Conservation (phyloP, 2,888 invertebrate genomes). For the Diarsia mendica region DNA sequence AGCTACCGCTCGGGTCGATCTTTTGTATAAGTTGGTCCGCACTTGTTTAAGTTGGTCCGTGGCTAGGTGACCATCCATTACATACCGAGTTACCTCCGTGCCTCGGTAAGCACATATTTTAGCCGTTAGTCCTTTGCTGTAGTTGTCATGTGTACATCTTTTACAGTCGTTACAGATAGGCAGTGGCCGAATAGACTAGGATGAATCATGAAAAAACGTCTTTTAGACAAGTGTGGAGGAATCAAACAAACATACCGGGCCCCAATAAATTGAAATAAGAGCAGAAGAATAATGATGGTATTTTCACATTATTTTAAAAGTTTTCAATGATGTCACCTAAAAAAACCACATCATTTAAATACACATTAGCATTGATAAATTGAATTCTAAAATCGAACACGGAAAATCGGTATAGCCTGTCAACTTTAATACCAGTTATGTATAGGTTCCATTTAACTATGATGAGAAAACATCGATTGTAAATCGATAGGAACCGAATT, state of each 20-base stretch:
- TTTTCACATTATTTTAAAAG: neutral
- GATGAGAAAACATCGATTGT: neutral
- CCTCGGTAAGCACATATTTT: no score
- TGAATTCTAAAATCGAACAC: slow-evolving; percentile 13
- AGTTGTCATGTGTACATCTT: no score
- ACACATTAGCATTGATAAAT: neutral
- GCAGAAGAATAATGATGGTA: neutral
- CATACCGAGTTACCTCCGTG: no score
- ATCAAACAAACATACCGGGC: neutral
- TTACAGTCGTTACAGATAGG: no score
- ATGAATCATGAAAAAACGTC: no score
- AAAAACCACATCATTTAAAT: neutral
- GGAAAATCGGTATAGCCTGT: slow-evolving; percentile 3
- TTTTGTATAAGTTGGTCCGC: no score
- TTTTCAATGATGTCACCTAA: neutral
- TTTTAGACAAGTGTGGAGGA: neutral
- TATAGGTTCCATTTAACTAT: slow-evolving; percentile 25
- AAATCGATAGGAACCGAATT: neutral
- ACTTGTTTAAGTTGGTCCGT: no score
- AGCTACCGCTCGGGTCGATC: no score
- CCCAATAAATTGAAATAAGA: neutral
- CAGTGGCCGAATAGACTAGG: no score
- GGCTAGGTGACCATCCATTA: no score
- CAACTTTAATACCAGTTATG: slow-evolving; percentile 19
- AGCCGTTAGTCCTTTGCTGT: no score